Evolutionary conservation across 2,888 invertebrate genomes (phyloP), one percentile per base, ranked within the genome.

Genomic region (Diploptera punctata): DNA sequence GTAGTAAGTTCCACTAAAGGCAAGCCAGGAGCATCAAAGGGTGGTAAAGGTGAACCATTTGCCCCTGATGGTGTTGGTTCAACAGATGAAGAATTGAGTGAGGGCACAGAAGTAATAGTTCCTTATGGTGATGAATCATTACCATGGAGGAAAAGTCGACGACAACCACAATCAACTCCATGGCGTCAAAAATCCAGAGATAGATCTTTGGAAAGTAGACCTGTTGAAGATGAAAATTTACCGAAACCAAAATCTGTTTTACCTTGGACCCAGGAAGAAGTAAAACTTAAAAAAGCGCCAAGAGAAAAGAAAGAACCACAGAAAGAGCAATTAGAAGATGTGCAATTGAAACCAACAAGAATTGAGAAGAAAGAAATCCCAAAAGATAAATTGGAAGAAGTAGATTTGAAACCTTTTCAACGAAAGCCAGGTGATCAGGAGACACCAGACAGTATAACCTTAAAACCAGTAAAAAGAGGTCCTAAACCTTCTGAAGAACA

Each of bases 101-200:
- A 75, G 57, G 61, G 75, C 60, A 52, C 74, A 2, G 78, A 79
- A 73, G 76, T 78, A 3, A 75, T 78, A 76, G 76, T 85, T 75
- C 86, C 86, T 16, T 76, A 82, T 75, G 87, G 86, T 31, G 88
- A 88, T 79, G 87, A 87, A 80, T 82, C 84, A 33, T 78, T 88
- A 76, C 86, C 87, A 21, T 88, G 88, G 88, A 81, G 87, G 76
- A 79, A 78, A 73, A 80, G 78, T 19, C 77, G 80, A 2, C 80
- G 80, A 44, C 76, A 75, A 33, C 80, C 78, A 74, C 76, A 78
- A 62, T 76, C 77, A 19, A 79, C 77, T 75, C 77, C 79, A 18
- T 77, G 76, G 74, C 76, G 79, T 9, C 52, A 18, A 1, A 7
- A 1, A 24, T 54, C 71, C 70, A 74, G 60, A 57, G 69, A 31